phyloP scores from a whole-genome alignment of 2,113 vertebrate genomes.

The Cathartes aura region DNA sequence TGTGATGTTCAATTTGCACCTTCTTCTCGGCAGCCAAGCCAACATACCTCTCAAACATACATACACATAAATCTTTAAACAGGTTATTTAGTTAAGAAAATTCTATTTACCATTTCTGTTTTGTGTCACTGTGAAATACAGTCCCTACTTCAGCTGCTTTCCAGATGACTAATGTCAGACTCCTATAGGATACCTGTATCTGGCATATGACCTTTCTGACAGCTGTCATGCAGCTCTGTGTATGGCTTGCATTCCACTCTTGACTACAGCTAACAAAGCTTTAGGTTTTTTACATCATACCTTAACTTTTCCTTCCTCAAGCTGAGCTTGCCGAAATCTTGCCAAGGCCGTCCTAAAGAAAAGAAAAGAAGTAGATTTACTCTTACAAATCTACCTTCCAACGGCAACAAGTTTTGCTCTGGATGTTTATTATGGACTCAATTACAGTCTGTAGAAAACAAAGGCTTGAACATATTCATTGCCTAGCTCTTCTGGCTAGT shows the following conservation, averaged over 20 bases:
- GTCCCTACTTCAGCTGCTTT: background rate
- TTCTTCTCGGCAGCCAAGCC: background rate
- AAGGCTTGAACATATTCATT: background rate
- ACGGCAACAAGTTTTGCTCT: background rate
- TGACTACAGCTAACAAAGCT: background rate
- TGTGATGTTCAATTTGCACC: background rate
- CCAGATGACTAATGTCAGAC: too few relatives aligned
- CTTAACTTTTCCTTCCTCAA: slow-evolving; percentile 96
- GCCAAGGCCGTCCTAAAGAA: slow-evolving; percentile 92
- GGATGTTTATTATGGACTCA: background rate
- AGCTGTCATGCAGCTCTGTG: background rate
- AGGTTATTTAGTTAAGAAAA: background rate
- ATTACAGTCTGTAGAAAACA: background rate
- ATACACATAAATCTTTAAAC: rapidly evolving
- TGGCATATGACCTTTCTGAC: rapidly evolving
- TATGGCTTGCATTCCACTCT: rapidly evolving
- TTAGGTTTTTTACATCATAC: slow-evolving; percentile 59
- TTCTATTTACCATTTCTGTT: background rate
- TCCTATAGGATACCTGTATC: background rate
- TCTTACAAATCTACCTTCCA: background rate
- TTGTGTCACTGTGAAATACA: background rate
- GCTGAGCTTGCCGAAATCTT: slow-evolving; percentile 94
- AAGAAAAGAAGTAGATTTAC: background rate
- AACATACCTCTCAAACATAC: background rate
- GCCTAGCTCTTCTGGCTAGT: rapidly evolving